Percentiles rank a stretch among this genome's conserved stretches.
These are phyloP conservation scores for Orthosia incerta DNA, from an alignment of 2,888 invertebrate species.

Conservation along the genomic window DNA sequence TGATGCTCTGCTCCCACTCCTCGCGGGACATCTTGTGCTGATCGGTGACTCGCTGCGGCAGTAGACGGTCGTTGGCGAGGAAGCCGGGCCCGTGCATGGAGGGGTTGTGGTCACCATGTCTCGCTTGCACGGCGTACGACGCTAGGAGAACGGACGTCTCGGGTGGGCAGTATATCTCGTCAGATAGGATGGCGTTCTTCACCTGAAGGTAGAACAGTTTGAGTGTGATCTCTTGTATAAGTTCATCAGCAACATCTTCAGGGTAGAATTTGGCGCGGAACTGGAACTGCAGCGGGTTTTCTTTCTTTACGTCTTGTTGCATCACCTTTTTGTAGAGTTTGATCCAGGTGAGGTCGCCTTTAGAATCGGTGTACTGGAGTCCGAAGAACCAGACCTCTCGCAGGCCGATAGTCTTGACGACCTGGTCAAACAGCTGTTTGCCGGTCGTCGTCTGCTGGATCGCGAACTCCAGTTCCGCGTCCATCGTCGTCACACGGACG, in stretches of 20 bases:
- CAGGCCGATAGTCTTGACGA: conserved; percentile 99
- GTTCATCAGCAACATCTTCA: conserved; percentile 99
- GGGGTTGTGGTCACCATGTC: conserved; percentile 98
- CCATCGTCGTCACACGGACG: conserved; percentile 99
- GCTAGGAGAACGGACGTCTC: conserved; percentile 99
- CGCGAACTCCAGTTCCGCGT: conserved; percentile 99
- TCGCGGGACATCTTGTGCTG: conserved; percentile 99
- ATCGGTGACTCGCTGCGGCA: conserved; percentile 99
- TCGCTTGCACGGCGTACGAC: conserved; percentile 99
- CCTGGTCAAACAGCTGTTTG: conserved; percentile 99
- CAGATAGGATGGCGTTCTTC: conserved; percentile 99
- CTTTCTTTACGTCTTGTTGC: conserved; percentile 99
- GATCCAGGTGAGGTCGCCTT: conserved; percentile 99
- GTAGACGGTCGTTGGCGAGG: conserved; percentile 97
- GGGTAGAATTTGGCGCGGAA: conserved; percentile 99
- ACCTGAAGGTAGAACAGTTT: conserved; percentile 98
- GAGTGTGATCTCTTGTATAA: conserved; percentile 99
- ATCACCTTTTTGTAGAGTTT: conserved; percentile 99
- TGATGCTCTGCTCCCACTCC: conserved; percentile 99
- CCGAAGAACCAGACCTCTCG: conserved; percentile 99
- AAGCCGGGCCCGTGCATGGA: conserved; percentile 95
- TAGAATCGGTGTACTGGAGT: conserved; percentile 99
- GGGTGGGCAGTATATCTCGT: conserved; percentile 99
- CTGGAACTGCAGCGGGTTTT: conserved; percentile 99
- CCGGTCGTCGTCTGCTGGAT: conserved; percentile 99